phyloP scores from a whole-genome alignment of 2,888 invertebrate species.

The Dyspetes luteomarginatus region DNA sequence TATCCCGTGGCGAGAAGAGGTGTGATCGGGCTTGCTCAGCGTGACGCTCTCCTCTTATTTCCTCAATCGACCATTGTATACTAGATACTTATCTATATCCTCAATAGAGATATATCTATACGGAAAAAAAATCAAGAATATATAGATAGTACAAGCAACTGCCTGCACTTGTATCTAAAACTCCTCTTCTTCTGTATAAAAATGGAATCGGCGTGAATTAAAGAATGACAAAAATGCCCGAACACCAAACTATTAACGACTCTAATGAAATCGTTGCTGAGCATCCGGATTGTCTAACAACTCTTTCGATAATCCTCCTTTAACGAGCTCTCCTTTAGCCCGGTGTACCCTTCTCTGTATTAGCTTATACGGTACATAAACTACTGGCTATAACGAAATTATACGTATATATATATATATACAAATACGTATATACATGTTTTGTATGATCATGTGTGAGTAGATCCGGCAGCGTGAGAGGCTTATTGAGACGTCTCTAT shows the following conservation, averaged over 20 bases:
- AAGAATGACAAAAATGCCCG: constrained; percentile 8
- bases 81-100: constrained; percentile 42
- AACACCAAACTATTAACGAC: constrained; percentile 20
- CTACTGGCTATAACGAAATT: constrained; percentile 21
- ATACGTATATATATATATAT: constrained; percentile 7
- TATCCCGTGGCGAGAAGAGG: constrained; percentile 78
- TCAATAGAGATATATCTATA: constrained; percentile 29
- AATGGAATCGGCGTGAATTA: constrained; percentile 10
- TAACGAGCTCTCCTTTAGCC: constrained; percentile 30
- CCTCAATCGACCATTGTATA: constrained; percentile 50
- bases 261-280: constrained; percentile 34
- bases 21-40: constrained; percentile 80
- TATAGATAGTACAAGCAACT: not conserved
- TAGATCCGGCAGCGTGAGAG: constrained; percentile 44
- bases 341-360: not conserved
- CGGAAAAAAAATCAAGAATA: not conserved
- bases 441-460: constrained; percentile 37
- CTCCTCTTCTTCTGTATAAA: constrained; percentile 1
- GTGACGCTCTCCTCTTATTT: constrained; percentile 71
- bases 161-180: constrained; percentile 30
- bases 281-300: constrained; percentile 29
- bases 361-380: constrained; percentile 17
- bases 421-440: not conserved
- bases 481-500: constrained; percentile 58
- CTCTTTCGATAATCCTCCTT: constrained; percentile 50